Percentiles rank a stretch among this genome's conserved stretches.
phyloP scores from a whole-genome alignment of 2,797 vertebrate genomes.

The Cygnus olor region DNA sequence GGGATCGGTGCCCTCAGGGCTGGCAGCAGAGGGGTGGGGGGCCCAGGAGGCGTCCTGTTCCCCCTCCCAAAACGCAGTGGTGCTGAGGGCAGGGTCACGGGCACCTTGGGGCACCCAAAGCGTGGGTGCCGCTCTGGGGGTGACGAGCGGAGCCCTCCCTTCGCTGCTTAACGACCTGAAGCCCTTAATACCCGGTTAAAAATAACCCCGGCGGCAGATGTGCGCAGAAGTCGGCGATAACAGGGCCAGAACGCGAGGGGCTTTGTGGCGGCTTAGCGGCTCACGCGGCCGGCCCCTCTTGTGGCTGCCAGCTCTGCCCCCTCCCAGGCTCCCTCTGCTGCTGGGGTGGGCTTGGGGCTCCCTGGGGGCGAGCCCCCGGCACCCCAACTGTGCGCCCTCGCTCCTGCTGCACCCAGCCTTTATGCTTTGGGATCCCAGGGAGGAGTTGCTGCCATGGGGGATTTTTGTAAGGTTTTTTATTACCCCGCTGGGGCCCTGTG shows the following conservation, averaged over 20 bases:
- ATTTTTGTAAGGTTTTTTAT: neutral
- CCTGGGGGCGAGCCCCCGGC: neutral
- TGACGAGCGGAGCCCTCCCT: neutral
- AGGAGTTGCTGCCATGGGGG: neutral
- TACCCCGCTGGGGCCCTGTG: too few relatives aligned
- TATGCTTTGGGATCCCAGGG: neutral
- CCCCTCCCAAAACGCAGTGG: fast-evolving
- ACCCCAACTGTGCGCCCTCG: neutral
- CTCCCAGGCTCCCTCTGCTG: neutral
- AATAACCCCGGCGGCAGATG: slow-evolving; percentile 56
- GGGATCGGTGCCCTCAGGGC: neutral
- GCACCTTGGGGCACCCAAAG: neutral
- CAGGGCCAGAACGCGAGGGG: neutral
- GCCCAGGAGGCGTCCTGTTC: fast-evolving
- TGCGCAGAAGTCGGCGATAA: neutral
- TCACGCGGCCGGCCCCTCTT: neutral
- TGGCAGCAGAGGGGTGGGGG: neutral
- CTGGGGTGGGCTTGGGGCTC: neutral
- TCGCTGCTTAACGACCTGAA: neutral
- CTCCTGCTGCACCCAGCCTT: too few relatives aligned
- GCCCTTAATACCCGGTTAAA: slow-evolving; percentile 40
- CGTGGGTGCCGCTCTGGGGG: neutral
- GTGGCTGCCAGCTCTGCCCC: neutral
- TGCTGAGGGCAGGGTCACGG: neutral
- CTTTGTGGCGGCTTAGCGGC: slow-evolving; percentile 53